A percentile compares a stretch with the other conserved stretches of the same genome.
phyloP scores from a whole-genome alignment of 2,888 invertebrate species.

The Tinea pellionella region DNA sequence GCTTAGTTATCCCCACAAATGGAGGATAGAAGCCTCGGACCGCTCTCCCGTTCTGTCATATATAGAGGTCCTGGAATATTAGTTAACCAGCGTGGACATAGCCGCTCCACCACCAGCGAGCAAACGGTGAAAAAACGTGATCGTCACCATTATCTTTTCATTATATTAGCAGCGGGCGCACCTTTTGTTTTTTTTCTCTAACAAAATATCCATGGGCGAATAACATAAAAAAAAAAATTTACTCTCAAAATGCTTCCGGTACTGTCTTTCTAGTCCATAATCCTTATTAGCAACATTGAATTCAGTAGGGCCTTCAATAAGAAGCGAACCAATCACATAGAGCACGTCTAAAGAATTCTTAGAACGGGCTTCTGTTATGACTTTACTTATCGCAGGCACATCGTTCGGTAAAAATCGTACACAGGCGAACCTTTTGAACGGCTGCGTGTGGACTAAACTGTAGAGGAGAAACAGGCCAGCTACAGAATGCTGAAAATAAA shows the following conservation, averaged over 20 bases:
- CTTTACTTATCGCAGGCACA: slow-evolving; percentile 27
- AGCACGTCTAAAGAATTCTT: slow-evolving; percentile 39
- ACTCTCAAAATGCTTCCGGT: slow-evolving; percentile 50
- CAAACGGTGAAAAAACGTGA: too few species aligned
- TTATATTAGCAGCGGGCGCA: too few species aligned
- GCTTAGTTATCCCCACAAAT: too few species aligned
- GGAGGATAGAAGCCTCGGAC: too few species aligned
- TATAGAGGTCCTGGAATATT: too few species aligned
- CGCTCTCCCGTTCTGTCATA: too few species aligned
- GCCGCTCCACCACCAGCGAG: too few species aligned
- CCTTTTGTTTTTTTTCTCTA: too few species aligned
- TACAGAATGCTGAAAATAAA: slow-evolving; percentile 35
- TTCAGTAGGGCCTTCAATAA: slow-evolving; percentile 34
- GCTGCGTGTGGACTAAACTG: slow-evolving; percentile 40
- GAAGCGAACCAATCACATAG: slow-evolving; percentile 38
- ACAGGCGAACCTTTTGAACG: slow-evolving; percentile 35
- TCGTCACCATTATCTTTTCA: too few species aligned
- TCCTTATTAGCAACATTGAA: slow-evolving; percentile 36
- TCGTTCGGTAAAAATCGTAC: slow-evolving; percentile 40
- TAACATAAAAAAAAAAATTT: slow-evolving; percentile 17
- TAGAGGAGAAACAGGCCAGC: slow-evolving; percentile 49
- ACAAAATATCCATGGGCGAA: too few species aligned
- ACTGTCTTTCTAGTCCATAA: slow-evolving; percentile 36
- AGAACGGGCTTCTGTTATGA: slow-evolving; percentile 34
- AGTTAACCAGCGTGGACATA: too few species aligned